phyloP scores from a whole-genome alignment of 2,113 vertebrate genomes.

The Albula glossodonta region DNA sequence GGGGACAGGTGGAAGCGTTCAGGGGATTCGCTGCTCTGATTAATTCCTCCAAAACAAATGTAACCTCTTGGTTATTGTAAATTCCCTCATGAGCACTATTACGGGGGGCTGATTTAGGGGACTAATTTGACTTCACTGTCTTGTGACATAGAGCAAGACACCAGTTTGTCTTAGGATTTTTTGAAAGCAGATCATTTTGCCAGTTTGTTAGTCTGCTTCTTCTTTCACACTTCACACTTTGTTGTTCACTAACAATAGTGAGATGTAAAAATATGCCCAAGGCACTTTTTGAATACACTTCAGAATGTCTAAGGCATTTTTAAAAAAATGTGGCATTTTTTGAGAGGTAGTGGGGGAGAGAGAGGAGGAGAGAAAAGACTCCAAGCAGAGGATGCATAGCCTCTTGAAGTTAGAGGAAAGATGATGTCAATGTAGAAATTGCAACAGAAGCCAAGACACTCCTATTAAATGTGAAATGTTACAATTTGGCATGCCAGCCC shows the following conservation, averaged over 20 bases:
- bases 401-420: too few relatives aligned
- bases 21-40: background rate
- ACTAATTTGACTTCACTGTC: too few relatives aligned
- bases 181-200: background rate
- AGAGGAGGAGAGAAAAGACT: too few relatives aligned
- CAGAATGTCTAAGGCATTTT: background rate
- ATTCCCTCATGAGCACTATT: slow-evolving; percentile 16
- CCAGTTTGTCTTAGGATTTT: background rate
- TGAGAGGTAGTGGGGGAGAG: too few relatives aligned
- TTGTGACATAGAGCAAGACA: too few relatives aligned
- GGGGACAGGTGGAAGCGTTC: background rate
- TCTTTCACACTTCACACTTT: background rate
- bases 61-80: background rate
- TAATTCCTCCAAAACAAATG: too few relatives aligned
- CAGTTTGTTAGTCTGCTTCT: background rate
- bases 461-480: background rate
- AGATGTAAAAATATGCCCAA: background rate
- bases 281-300: background rate
- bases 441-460: background rate
- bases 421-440: background rate
- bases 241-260: background rate
- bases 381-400: too few relatives aligned
- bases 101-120: background rate
- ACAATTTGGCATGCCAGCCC: background rate
- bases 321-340: too few relatives aligned